A percentile compares a stretch with the other conserved stretches of the same genome.
Evolutionary conservation across 2,113 vertebrate species (phyloP).

Genomic region (Amia ocellicauda): DNA sequence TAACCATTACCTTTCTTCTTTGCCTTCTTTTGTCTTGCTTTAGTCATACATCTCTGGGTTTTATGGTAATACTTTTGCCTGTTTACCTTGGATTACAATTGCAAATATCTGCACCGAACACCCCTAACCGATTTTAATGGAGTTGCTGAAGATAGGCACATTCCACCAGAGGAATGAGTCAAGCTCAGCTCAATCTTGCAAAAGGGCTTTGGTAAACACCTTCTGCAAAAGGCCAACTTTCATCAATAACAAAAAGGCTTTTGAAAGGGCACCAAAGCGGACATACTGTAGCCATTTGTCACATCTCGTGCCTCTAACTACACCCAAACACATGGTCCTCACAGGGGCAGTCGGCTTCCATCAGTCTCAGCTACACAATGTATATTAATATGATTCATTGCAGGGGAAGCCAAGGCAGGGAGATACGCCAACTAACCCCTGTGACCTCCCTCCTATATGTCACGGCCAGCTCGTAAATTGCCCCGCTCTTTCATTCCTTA

Average conservation of each 20-base stretch:
- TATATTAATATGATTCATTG: conserved; percentile 51
- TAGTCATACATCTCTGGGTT: no score
- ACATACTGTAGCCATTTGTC: neutral
- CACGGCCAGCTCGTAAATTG: conserved; percentile 49
- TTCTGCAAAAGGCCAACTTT: conserved; percentile 25
- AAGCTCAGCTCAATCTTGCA: neutral
- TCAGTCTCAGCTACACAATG: conserved; percentile 22
- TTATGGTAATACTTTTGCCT: no score
- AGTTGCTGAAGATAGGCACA: conserved; percentile 5
- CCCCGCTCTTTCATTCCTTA: conserved; percentile 23
- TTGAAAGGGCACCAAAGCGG: neutral
- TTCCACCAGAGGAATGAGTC: conserved; percentile 27
- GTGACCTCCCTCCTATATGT: conserved; percentile 51
- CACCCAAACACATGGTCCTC: neutral
- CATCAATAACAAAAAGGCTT: conserved; percentile 21
- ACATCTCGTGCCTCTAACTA: conserved; percentile 3
- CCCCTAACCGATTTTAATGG: no score
- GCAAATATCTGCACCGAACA: no score
- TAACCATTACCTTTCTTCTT: no score
- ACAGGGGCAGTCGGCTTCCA: neutral
- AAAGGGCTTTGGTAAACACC: conserved; percentile 3
- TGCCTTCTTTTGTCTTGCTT: no score
- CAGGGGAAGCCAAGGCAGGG: conserved; percentile 35
- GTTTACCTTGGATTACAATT: no score
- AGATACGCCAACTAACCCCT: conserved; percentile 35